Base-by-base conservation (phyloP, 2,113 vertebrate genomes). In the Hymenochirus boettgeri region DNA sequence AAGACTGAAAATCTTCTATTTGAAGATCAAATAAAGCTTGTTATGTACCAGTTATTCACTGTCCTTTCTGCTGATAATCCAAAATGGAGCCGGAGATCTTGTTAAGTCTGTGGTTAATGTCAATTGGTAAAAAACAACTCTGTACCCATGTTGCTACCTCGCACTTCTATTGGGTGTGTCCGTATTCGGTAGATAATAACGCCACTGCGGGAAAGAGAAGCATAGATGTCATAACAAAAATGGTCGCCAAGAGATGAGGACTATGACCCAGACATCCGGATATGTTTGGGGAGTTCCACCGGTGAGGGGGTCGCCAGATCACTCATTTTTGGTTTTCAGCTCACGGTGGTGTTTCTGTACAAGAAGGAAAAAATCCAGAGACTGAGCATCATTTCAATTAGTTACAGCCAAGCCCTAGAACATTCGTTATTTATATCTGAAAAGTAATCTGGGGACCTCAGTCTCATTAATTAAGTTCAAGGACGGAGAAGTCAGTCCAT, bases 221-320 rank as follows among this genome's bases (percentile, higher is more conserved):
- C 69, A 91, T 53, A 19, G 77, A 84, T 0, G 85, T 88, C 90
- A 91, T 91, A 65, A 91, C 22, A 23, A 91, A 65, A 19, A 91
- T 73, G 57, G 90, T 88, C 64, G 78, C 86, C 74, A 91, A 64
- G 70, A 91, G 71, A 91, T 76, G 50, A 91, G 75, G 57, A 91
- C 65, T 0, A 91, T 91, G 56, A 78, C 83, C 90, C 90, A 91
- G 71, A 91, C 15, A 13, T 91, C 87, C 79, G 73, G 61, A 91
- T 78, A 52, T 91, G 88, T 73, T 82, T 83, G 52, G 89, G 88
- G 5, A 86, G 75, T 29, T 31, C 0, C 0, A 2, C 24, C 1
- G 57, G 56, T 11, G 70, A 2, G 0, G 82, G 17, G 29, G 37
- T 69, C 47, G 26, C 45, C 1, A 65, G n/a, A 4, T 54, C 12